Conservation (phyloP, 2,113 vertebrate species). For the Leptobrachium ailaonicum region DNA sequence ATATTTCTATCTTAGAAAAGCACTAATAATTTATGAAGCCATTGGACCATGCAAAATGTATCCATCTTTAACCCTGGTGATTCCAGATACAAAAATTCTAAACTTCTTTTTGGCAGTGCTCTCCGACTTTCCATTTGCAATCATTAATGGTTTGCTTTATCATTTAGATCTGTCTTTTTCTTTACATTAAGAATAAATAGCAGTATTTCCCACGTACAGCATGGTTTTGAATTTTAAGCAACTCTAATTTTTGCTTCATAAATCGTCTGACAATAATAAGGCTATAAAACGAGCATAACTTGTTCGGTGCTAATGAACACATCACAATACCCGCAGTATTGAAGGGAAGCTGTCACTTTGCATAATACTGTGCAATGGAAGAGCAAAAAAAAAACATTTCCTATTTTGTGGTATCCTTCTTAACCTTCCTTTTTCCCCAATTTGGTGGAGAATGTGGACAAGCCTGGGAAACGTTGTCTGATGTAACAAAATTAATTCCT, state of each 20-base stretch:
- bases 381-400: too few species aligned
- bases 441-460: too few species aligned
- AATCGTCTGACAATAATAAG: background rate
- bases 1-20: conserved; percentile 21
- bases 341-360: too few species aligned
- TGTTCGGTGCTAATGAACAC: background rate
- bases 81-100: background rate
- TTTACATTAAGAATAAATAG: background rate
- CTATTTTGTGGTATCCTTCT: too few species aligned
- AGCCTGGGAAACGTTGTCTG: too few species aligned
- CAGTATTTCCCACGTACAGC: background rate
- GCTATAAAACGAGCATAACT: background rate
- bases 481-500: too few species aligned
- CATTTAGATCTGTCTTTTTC: background rate
- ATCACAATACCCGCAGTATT: background rate
- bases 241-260: background rate
- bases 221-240: background rate
- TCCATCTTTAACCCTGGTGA: background rate
- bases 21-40: background rate
- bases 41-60: background rate
- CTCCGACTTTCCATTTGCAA: background rate
- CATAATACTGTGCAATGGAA: too few species aligned
- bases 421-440: too few species aligned
- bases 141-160: background rate
- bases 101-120: background rate